These are phyloP conservation scores for Mantis religiosa DNA, from an alignment of 2,888 invertebrate species.

Conservation along the genomic window DNA sequence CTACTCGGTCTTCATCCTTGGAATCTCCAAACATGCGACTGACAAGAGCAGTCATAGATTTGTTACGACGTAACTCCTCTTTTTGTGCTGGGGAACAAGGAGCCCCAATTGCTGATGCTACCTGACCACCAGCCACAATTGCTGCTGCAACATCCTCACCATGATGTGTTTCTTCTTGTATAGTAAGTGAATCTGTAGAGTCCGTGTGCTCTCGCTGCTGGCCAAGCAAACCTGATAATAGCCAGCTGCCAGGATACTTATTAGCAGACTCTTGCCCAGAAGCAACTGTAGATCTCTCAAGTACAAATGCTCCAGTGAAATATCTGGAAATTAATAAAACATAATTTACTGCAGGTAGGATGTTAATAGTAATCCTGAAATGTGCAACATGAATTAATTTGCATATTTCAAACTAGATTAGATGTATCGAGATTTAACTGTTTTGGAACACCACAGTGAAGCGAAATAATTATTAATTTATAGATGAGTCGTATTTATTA, in stretches of 20 bases:
- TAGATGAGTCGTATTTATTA: too few relatives aligned
- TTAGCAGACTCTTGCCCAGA: constrained; percentile 35
- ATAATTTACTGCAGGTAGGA: constrained; percentile 43
- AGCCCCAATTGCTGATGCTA: neutral
- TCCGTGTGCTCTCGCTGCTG: constrained; percentile 39
- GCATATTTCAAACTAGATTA: too few relatives aligned
- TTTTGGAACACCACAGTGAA: too few relatives aligned
- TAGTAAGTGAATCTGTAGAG: neutral
- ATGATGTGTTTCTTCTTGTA: constrained; percentile 51
- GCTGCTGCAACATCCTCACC: constrained; percentile 17
- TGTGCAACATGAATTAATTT: too few relatives aligned
- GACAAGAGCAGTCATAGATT: constrained; percentile 35
- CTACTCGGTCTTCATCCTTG: neutral
- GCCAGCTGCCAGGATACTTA: constrained; percentile 56
- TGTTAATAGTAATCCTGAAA: neutral
- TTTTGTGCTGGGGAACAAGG: neutral
- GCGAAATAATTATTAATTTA: too few relatives aligned
- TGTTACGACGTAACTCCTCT: constrained; percentile 30
- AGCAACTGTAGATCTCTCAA: constrained; percentile 29
- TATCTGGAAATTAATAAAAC: constrained; percentile 45
- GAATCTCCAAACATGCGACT: constrained; percentile 8
- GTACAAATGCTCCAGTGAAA: constrained; percentile 50
- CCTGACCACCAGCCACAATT: neutral
- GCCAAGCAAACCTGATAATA: constrained; percentile 61
- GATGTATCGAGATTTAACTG: too few relatives aligned